phyloP scores from a whole-genome alignment of 2,888 invertebrate species.

The Nemotelus pantherinus region DNA sequence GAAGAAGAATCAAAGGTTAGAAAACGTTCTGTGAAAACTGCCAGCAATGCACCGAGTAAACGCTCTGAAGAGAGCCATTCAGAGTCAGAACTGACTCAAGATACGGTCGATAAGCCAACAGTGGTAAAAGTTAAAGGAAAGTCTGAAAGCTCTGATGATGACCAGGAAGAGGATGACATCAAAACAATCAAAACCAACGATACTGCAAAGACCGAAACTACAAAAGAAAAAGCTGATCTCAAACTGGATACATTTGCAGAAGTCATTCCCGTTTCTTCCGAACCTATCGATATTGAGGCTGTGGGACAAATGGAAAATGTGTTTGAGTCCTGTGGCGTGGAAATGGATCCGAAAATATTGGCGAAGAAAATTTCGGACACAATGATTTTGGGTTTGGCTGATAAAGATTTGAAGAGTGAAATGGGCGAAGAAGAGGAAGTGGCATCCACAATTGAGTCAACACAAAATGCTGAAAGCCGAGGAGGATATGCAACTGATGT shows the following conservation, averaged over 20 bases:
- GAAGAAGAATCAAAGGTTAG: not conserved
- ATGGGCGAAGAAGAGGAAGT: not conserved
- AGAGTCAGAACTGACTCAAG: too few species aligned
- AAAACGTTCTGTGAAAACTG: not conserved
- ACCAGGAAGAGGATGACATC: not conserved
- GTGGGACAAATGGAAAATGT: conserved; percentile 41
- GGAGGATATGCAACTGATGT: conserved; percentile 44
- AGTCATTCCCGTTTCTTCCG: not conserved
- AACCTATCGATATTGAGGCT: not conserved
- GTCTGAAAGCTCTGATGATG: not conserved
- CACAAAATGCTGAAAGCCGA: not conserved
- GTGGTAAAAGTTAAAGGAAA: not conserved
- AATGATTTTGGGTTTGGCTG: conserved; percentile 50
- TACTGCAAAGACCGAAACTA: not conserved
- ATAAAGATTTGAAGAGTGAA: not conserved
- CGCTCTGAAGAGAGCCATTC: not conserved
- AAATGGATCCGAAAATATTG: conserved; percentile 44
- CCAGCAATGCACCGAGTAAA: not conserved
- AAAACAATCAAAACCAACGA: not conserved
- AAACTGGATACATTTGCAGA: not conserved
- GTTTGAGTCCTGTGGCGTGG: conserved; percentile 48
- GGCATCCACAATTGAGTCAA: conserved; percentile 2
- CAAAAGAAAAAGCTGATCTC: not conserved
- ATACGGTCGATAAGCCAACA: too few species aligned
- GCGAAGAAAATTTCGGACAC: conserved; percentile 45